These are phyloP conservation scores for Hydropsyche betteni DNA, from an alignment of 2,888 invertebrate species.

Conservation along the genomic window DNA sequence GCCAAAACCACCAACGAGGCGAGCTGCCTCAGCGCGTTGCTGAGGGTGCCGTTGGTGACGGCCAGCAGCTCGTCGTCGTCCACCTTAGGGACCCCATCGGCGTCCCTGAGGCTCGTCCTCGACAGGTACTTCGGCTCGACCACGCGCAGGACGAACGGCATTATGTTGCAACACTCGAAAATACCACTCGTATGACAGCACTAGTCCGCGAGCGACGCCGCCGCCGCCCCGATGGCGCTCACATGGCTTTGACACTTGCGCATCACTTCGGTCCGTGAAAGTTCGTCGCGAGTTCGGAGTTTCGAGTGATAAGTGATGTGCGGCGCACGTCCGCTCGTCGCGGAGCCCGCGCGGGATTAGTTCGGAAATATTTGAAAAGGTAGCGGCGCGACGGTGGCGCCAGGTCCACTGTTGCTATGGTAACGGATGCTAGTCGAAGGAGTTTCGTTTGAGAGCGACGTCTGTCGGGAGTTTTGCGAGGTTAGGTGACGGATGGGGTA, in stretches of 20 bases:
- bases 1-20: constrained; percentile 85
- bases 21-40: constrained; percentile 84
- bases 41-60: constrained; percentile 86
- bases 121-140: constrained; percentile 85
- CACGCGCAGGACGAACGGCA: constrained; percentile 89
- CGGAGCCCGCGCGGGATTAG: constrained; percentile 22
- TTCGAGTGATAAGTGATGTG: not conserved
- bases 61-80: constrained; percentile 83
- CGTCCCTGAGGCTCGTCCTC: constrained; percentile 71
- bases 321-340: not conserved
- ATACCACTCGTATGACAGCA: not conserved
- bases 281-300: not conserved
- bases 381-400: constrained; percentile 1
- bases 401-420: not conserved
- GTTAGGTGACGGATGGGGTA: too few relatives aligned
- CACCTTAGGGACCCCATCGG: constrained; percentile 68
- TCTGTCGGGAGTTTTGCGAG: too few relatives aligned
- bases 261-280: not conserved
- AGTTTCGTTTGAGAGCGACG: too few relatives aligned
- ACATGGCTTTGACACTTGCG: too few relatives aligned
- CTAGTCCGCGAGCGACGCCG: not conserved
- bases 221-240: too few relatives aligned
- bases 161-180: constrained; percentile 56
- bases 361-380: not conserved
- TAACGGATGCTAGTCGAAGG: not conserved